A percentile compares a stretch with the other conserved stretches of the same genome.
These are phyloP conservation scores for rabbit (Oryctolagus cuniculus) DNA, from an alignment of 2,113 vertebrate genomes.

Conservation along the genomic window mOryCun1.1 NC_091442.1:16090501-16091000, in stretches of 20 bases:
- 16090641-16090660: neutral
- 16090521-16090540: neutral
- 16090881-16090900: neutral
- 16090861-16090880: neutral
- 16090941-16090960: neutral
- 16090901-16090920: neutral
- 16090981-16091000: neutral
- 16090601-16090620: rapidly evolving
- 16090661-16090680: neutral
- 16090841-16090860: too few relatives aligned
- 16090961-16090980: neutral
- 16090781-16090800: neutral
- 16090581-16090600: neutral
- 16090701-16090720: neutral
- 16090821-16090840: neutral
- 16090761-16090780: neutral
- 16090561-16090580: neutral
- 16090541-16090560: neutral
- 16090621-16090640: neutral
- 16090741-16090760: neutral
- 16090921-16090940: neutral
- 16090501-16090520: neutral
- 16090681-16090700: too few relatives aligned
- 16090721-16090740: neutral
- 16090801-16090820: neutral